phyloP scores from a whole-genome alignment of 2,888 invertebrate species.

The Isotomurus palustris region DNA sequence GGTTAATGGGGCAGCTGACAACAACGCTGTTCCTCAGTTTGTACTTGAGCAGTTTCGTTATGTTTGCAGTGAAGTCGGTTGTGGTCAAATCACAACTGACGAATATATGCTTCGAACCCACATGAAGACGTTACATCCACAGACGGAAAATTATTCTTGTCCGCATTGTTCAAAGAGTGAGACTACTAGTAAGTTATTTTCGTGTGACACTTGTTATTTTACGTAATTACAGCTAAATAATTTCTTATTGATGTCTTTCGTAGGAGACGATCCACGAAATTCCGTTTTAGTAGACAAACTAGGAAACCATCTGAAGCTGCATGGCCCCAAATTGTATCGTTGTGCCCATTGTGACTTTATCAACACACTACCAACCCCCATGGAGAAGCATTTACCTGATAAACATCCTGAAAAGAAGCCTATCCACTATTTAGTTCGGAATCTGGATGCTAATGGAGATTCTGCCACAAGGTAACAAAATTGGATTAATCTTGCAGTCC shows the following conservation, averaged over 20 bases:
- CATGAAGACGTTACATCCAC: slow-evolving; percentile 65
- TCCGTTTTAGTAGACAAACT: slow-evolving; percentile 59
- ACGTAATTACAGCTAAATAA: neutral
- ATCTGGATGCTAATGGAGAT: slow-evolving; percentile 50
- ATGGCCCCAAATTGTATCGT: slow-evolving; percentile 66
- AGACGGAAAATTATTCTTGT: slow-evolving; percentile 60
- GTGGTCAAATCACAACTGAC: slow-evolving; percentile 66
- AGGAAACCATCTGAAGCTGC: slow-evolving; percentile 68
- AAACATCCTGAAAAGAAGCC: slow-evolving; percentile 57
- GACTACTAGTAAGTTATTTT: slow-evolving; percentile 28
- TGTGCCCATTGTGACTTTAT: slow-evolving; percentile 66
- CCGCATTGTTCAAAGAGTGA: slow-evolving; percentile 62
- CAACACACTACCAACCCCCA: slow-evolving; percentile 58
- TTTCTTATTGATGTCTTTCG: neutral
- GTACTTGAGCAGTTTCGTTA: slow-evolving; percentile 59
- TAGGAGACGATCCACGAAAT: slow-evolving; percentile 31
- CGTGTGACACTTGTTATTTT: neutral
- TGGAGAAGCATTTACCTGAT: slow-evolving; percentile 65
- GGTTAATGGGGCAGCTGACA: slow-evolving; percentile 36
- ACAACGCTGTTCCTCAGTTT: slow-evolving; percentile 51
- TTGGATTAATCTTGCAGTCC: neutral
- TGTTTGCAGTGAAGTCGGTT: slow-evolving; percentile 66
- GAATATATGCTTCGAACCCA: slow-evolving; percentile 68
- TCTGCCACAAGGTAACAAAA: slow-evolving; percentile 25
- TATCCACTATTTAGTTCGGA: slow-evolving; percentile 54